These are phyloP conservation scores for Noctilio leporinus DNA, from an alignment of 2,113 vertebrate species.

Conservation along the genomic window DNA sequence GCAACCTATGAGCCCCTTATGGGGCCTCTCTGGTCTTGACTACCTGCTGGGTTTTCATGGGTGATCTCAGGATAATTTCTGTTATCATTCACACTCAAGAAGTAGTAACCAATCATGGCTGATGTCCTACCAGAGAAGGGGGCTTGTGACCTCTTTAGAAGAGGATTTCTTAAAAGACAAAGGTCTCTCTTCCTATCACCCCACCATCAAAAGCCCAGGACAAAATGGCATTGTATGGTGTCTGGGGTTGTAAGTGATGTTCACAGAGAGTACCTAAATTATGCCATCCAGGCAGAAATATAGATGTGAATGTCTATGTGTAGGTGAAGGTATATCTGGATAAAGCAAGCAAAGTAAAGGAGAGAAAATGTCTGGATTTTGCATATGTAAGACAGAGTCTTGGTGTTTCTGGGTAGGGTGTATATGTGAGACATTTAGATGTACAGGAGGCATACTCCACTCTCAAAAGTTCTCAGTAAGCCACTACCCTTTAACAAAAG, in stretches of 20 bases:
- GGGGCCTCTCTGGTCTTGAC: neutral
- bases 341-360: neutral
- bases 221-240: neutral
- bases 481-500: neutral
- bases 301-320: neutral
- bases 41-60: neutral
- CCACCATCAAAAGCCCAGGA: neutral
- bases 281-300: conserved; percentile 29
- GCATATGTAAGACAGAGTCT: neutral
- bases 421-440: conserved; percentile 34
- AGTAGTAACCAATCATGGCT: neutral
- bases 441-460: neutral
- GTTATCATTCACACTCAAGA: neutral
- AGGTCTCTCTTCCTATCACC: neutral
- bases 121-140: neutral
- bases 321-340: neutral
- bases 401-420: conserved; percentile 7
- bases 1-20: neutral
- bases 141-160: neutral
- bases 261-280: conserved; percentile 22
- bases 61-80: neutral
- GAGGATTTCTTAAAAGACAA: conserved; percentile 32
- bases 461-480: neutral
- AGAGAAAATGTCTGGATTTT: neutral
- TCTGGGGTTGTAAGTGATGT: conserved; percentile 4